Conservation (phyloP, 1,140 invertebrate genomes). For the Tetraneura akinire region DNA sequence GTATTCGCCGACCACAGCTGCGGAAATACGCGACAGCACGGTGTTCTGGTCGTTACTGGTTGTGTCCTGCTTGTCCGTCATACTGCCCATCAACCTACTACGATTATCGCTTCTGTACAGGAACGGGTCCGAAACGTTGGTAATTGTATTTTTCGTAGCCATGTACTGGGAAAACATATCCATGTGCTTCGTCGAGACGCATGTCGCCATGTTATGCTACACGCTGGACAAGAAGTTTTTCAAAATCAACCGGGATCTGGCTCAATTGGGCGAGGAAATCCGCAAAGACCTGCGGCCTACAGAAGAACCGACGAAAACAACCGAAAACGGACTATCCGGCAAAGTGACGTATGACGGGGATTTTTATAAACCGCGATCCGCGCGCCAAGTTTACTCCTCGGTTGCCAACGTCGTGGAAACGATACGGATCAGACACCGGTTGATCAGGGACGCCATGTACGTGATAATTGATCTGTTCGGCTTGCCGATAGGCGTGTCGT, state of each 20-base stretch:
- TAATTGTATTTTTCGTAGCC: not conserved
- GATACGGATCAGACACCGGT: constrained; percentile 19
- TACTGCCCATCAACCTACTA: not conserved
- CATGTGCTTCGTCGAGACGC: not conserved
- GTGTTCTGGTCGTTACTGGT: not conserved
- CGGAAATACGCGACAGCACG: not conserved
- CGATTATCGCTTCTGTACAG: not conserved
- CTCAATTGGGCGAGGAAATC: not conserved
- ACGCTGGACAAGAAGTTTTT: not conserved
- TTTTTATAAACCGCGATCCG: not conserved
- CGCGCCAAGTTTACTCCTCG: not conserved
- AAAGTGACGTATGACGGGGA: not conserved
- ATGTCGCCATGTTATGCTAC: not conserved
- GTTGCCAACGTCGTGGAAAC: not conserved
- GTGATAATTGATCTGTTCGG: not conserved
- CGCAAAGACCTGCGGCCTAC: not conserved
- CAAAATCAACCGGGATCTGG: constrained; percentile 1
- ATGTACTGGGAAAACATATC: not conserved
- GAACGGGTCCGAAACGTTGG: not conserved
- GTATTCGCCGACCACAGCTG: not conserved
- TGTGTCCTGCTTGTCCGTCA: not conserved
- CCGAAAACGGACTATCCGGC: not conserved
- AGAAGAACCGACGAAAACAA: too few species aligned
- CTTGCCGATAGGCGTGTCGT: not conserved
- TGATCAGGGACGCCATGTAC: not conserved